Conservation (phyloP, 1,140 invertebrate genomes). For the Samia ricini region DNA sequence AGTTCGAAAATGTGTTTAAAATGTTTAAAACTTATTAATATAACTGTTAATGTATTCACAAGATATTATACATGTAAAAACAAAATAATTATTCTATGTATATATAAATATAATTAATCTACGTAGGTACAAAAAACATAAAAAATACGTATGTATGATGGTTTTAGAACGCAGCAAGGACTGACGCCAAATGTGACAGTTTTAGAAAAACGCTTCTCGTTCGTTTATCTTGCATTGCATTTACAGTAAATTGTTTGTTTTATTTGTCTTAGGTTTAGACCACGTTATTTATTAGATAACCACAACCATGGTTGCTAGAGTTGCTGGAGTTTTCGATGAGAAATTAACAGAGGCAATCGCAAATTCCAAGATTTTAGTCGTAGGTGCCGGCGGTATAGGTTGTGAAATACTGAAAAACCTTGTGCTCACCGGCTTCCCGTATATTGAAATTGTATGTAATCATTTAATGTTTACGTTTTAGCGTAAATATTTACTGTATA, state of each 20-base stretch:
- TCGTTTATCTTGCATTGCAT: slow-evolving; percentile 20
- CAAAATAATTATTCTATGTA: too few species aligned
- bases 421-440: slow-evolving; percentile 93
- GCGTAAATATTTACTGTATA: slow-evolving; percentile 8
- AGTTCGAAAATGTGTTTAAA: too few species aligned
- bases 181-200: slow-evolving; percentile 54
- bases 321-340: slow-evolving; percentile 81
- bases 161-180: slow-evolving; percentile 23
- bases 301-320: slow-evolving; percentile 80
- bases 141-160: neutral
- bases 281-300: neutral
- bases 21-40: too few species aligned
- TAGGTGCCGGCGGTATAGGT: slow-evolving; percentile 99
- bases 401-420: slow-evolving; percentile 99
- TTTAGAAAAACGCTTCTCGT: slow-evolving; percentile 25
- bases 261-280: neutral
- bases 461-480: slow-evolving; percentile 8
- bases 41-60: too few species aligned
- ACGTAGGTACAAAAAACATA: too few species aligned
- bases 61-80: too few species aligned
- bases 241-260: slow-evolving; percentile 3
- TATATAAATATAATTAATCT: too few species aligned
- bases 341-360: slow-evolving; percentile 79
- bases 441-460: slow-evolving; percentile 95
- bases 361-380: slow-evolving; percentile 85